Conservation (phyloP, 2,888 invertebrate genomes). For the Melanostoma scalare region DNA sequence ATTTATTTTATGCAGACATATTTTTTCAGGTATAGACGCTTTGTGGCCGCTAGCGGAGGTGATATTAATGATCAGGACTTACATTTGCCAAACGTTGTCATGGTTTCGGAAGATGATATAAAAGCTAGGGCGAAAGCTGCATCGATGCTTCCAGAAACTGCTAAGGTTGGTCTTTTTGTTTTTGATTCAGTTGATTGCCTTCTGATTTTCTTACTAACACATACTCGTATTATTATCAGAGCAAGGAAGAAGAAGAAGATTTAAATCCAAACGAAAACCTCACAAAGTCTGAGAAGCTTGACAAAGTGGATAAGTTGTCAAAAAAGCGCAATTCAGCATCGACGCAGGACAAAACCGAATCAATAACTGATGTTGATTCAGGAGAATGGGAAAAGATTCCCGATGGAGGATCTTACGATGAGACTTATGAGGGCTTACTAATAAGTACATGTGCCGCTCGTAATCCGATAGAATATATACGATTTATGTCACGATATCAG, state of each 20-base stretch:
- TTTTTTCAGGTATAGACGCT: slow-evolving; percentile 78
- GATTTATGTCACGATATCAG: slow-evolving; percentile 81
- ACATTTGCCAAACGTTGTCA: slow-evolving; percentile 78
- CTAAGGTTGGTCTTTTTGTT: slow-evolving; percentile 36
- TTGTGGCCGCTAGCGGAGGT: slow-evolving; percentile 79
- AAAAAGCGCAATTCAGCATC: slow-evolving; percentile 56
- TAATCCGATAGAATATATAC: slow-evolving; percentile 79
- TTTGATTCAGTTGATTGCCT: too few relatives aligned
- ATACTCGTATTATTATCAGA: slow-evolving; percentile 20
- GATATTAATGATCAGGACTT: slow-evolving; percentile 79
- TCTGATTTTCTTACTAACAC: background rate
- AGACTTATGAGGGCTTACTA: slow-evolving; percentile 79
- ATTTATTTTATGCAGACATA: slow-evolving; percentile 13
- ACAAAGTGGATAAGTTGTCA: slow-evolving; percentile 40
- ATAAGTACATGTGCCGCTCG: slow-evolving; percentile 79
- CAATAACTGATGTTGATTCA: slow-evolving; percentile 42
- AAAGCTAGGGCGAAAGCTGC: slow-evolving; percentile 78
- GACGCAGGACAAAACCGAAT: slow-evolving; percentile 48
- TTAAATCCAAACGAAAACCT: slow-evolving; percentile 36
- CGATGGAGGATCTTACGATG: slow-evolving; percentile 69
- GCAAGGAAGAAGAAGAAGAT: slow-evolving; percentile 60
- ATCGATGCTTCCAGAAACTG: slow-evolving; percentile 74
- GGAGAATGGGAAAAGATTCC: slow-evolving; percentile 67
- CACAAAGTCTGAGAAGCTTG: slow-evolving; percentile 30
- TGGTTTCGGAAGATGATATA: slow-evolving; percentile 79